Evolutionary conservation across 2,113 vertebrate species (phyloP).

Genomic region (Campylomormyrus tamandua): DNA sequence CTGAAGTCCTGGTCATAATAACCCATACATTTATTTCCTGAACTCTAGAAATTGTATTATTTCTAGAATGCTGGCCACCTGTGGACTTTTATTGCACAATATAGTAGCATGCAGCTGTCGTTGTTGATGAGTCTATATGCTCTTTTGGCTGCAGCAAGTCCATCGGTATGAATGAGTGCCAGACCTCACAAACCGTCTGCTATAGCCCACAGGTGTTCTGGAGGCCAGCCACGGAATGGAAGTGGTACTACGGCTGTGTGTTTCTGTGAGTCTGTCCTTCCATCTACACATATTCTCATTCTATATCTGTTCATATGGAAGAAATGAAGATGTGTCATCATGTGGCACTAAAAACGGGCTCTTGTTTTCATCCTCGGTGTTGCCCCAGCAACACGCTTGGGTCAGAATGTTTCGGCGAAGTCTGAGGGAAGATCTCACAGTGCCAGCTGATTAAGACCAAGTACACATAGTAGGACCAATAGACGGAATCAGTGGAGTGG

Average conservation of each 20-base stretch:
- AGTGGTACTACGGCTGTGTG: slow-evolving; percentile 4
- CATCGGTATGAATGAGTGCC: background rate
- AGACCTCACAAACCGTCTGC: background rate
- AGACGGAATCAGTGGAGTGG: background rate
- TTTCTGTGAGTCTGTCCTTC: slow-evolving; percentile 31
- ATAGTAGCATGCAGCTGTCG: slow-evolving; percentile 27
- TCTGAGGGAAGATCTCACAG: slow-evolving; percentile 38
- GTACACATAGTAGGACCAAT: slow-evolving; percentile 26
- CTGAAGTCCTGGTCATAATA: background rate
- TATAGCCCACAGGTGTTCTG: background rate
- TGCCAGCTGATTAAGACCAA: slow-evolving; percentile 46
- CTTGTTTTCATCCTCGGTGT: slow-evolving; percentile 46
- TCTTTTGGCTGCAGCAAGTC: background rate
- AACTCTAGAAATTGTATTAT: background rate
- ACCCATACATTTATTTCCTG: background rate
- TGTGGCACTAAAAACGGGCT: slow-evolving; percentile 31
- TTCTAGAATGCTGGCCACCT: background rate
- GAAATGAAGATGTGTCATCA: slow-evolving; percentile 49
- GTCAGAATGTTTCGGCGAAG: slow-evolving; percentile 41
- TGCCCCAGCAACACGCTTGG: slow-evolving; percentile 44
- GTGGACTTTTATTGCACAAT: background rate
- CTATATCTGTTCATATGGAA: slow-evolving; percentile 43
- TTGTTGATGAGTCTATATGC: slow-evolving; percentile 24
- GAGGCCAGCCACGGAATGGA: background rate
- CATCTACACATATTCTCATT: slow-evolving; percentile 14